Evolutionary conservation across 2,113 vertebrate species (phyloP), one percentile per base, ranked within the genome.

Genomic region (Poecilia latipinna): DNA sequence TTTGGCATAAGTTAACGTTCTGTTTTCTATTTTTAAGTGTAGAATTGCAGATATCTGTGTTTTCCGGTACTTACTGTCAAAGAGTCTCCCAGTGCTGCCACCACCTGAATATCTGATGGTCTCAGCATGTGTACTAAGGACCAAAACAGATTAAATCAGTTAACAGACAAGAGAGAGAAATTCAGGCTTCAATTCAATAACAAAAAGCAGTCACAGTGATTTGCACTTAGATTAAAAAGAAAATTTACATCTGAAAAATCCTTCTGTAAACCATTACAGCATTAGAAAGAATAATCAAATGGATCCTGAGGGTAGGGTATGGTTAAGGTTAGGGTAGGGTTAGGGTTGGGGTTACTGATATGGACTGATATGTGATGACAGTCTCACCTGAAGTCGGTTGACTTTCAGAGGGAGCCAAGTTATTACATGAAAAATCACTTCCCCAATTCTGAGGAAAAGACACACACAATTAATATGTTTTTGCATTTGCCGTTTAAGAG

Each of bases 1-100:
- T 19, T 12, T 24, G 8, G 48, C 29, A 12, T 3, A 51, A 31
- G 15, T 19, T 0, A 19, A 11, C 3, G 10, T 10, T 48, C 15
- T 32, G 13, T 2, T 44, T 29, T 29, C 44, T 48, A 1, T 48
- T 48, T 48, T 17, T 48, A 19, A 48, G 4, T 48, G 44, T 48
- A 48, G 44, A 66, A 42, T 31, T 32, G 22, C 15, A 35, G 24
- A n/a, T 8, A 24, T 63, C 8, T 51, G 12, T 63, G 26, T 74
- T 15, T 48, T 35, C 29, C 7, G 4, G 33, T 28, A 78, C 96
- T 94, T 82, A 98, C 97, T 44, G 96, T 97, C 61, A 94, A 4
- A 0, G 96, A 96, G 85, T 98, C 97, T 82, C 97, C 97, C 33
- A 98, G 80, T 0, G 97, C 96, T 1, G 95, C 97, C 65, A 97